Conservation (phyloP, 2,113 vertebrate genomes). For the Centrocercus urophasianus region DNA sequence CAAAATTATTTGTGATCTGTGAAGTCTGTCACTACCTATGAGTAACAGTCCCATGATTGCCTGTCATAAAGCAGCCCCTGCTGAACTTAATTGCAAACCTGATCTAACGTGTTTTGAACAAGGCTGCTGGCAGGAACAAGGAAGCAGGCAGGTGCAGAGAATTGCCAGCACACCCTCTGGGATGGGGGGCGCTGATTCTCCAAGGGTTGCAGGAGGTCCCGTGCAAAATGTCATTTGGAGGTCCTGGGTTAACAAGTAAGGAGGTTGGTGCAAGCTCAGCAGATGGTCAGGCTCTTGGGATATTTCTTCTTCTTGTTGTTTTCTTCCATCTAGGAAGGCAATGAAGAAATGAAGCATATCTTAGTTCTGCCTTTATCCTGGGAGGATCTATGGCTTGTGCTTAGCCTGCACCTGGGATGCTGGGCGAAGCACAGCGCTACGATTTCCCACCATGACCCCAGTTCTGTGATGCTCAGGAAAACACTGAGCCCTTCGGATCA, state of each 20-base stretch:
- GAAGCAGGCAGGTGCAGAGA: neutral
- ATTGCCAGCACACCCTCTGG: neutral
- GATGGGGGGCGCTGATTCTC: neutral
- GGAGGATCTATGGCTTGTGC: no score
- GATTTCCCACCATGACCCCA: neutral
- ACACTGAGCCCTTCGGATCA: neutral
- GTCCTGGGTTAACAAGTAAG: neutral
- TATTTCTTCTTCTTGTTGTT: neutral
- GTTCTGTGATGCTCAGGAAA: neutral
- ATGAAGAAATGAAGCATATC: neutral
- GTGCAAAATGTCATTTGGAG: neutral
- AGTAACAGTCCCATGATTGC: neutral
- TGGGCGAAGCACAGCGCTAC: neutral
- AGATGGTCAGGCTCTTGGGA: neutral
- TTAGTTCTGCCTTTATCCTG: neutral
- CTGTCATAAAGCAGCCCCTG: constrained; percentile 11
- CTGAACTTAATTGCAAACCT: neutral
- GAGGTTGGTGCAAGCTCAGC: no score
- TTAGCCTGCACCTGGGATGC: neutral
- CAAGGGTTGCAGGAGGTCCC: rapidly evolving
- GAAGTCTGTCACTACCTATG: constrained; percentile 27
- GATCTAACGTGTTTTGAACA: neutral
- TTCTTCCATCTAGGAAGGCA: neutral
- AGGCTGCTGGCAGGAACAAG: neutral
- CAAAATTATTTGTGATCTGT: neutral